These are phyloP conservation scores for Athrips mouffetella DNA, from an alignment of 2,888 invertebrate species.

Conservation along the genomic window DNA sequence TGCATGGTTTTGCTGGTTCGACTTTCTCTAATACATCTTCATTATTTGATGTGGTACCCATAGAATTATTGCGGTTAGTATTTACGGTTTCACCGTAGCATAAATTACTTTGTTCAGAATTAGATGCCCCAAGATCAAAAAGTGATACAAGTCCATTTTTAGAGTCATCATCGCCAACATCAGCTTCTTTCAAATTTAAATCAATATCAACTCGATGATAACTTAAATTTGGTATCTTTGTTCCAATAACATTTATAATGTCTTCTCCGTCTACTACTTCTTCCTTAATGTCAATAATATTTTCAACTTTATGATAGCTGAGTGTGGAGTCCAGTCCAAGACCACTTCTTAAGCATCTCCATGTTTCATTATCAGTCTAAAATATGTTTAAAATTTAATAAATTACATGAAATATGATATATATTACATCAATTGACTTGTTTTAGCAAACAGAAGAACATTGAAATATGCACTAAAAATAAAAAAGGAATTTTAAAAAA, in stretches of 20 bases:
- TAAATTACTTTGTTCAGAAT: background rate
- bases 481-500: too few relatives aligned
- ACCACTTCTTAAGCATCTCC: background rate
- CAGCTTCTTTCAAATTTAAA: background rate
- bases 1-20: background rate
- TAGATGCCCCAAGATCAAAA: background rate
- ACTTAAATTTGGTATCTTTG: background rate
- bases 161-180: background rate
- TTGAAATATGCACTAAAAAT: too few relatives aligned
- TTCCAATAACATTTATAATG: background rate
- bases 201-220: conserved; percentile 1
- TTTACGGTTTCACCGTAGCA: background rate
- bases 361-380: conserved; percentile 1
- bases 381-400: background rate
- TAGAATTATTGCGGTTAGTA: background rate
- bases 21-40: background rate
- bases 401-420: background rate
- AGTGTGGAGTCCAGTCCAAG: conserved; percentile 8
- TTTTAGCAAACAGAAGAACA: too few relatives aligned
- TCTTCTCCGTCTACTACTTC: background rate
- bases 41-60: background rate
- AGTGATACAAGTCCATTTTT: background rate
- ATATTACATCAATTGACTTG: too few relatives aligned
- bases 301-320: conserved; percentile 7
- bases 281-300: background rate